Conservation (phyloP, 2,888 invertebrate species). For the Hydrotaea cyrtoneurina region DNA sequence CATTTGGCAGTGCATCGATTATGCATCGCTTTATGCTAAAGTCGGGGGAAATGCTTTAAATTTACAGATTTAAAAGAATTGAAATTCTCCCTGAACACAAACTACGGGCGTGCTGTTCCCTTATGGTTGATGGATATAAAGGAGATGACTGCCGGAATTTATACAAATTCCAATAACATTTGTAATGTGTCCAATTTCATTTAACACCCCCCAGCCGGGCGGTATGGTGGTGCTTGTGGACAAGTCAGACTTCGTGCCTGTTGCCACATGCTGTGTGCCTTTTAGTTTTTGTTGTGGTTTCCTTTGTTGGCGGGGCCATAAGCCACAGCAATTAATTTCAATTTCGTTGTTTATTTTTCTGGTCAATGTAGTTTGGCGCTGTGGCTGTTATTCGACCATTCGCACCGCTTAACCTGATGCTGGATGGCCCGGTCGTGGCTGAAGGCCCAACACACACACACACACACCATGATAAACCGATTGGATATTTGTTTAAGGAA, state of each 20-base stretch:
- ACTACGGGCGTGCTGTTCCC: too few species aligned
- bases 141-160: background rate
- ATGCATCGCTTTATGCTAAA: background rate
- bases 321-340: conserved; percentile 61
- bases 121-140: conserved; percentile 9
- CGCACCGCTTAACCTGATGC: background rate
- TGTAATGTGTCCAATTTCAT: background rate
- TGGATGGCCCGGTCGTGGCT: too few species aligned
- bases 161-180: background rate
- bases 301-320: conserved; percentile 15
- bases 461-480: background rate
- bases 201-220: too few species aligned
- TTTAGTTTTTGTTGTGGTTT: conserved; percentile 1
- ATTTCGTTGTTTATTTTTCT: conserved; percentile 39
- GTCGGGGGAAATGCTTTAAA: too few species aligned
- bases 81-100: too few species aligned
- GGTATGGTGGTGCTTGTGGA: background rate
- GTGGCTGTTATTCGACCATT: background rate
- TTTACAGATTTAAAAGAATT: too few species aligned
- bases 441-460: background rate
- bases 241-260: background rate
- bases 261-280: background rate
- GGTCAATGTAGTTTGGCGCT: conserved; percentile 29
- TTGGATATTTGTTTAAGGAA: background rate
- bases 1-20: background rate